Conservation (phyloP, 2,113 vertebrate genomes). For the Platysternon megacephalum region DNA sequence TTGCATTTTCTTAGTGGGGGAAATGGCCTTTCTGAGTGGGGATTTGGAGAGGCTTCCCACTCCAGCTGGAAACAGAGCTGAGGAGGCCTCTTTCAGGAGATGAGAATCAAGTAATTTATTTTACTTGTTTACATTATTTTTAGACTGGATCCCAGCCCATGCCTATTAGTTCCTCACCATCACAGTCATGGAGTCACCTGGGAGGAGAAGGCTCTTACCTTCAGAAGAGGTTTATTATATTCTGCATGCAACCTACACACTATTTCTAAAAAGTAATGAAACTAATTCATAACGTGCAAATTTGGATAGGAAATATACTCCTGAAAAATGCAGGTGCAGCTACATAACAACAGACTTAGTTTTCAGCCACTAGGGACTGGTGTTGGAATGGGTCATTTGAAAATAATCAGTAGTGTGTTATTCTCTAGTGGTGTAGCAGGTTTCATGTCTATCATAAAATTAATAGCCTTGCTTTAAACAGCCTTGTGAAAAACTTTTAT, state of each 20-base stretch:
- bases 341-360: not conserved
- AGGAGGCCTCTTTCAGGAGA: not conserved
- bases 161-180: not conserved
- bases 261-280: not conserved
- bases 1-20: not conserved
- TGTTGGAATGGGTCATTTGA: slow-evolving; percentile 19
- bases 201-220: not conserved
- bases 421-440: not conserved
- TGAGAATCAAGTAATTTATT: not conserved
- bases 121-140: not conserved
- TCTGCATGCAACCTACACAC: not conserved
- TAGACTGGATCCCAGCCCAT: not conserved
- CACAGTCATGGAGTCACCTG: not conserved
- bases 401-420: rapidly evolving
- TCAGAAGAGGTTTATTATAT: not conserved
- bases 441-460: not conserved
- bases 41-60: not conserved
- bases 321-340: rapidly evolving
- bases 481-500: not conserved
- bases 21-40: not conserved
- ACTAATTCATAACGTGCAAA: not conserved
- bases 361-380: slow-evolving; percentile 46
- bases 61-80: not conserved
- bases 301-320: rapidly evolving
- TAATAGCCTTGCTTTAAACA: rapidly evolving